Base-by-base conservation (phyloP, 2,888 invertebrate genomes). In the Coenonympha glycerion region DNA sequence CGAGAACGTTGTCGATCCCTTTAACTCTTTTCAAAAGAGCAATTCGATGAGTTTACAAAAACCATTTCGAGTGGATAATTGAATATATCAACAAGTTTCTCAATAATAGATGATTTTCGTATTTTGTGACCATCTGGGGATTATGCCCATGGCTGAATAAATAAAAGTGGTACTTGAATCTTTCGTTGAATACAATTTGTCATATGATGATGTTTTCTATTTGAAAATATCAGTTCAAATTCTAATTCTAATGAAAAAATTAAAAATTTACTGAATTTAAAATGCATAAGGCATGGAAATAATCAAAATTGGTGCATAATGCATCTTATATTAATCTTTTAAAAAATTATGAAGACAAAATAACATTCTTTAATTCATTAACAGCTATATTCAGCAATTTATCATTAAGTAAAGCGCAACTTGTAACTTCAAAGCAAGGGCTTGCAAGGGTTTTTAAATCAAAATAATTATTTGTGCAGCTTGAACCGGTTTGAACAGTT, bases 391-490 rank as follows among this genome's bases (percentile, higher is more conserved):
- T 13, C 37, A 37, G 21, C 21, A 37, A 15, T 22, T 24, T 15
- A 9, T 15, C 2, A 24, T 15, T 6, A 15, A 39, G 9, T 22
- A 24, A 24, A 15, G 39, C 39, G 15, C 39, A 24, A 39, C 39
- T 39, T 15, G 34, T 15, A 24, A 34, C 45, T n/a, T 34, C 30
- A 34, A 45, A 34, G 45, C n/a, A 34, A 34, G 24, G 45, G 33
- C 13, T n/a, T 3, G 33, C 22, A 42, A 34, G 45, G 45, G 24
- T 34, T 41, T 44, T 45, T 34, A 45, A 45, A 73, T 71, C 68
- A 69, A 67, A 57, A 69, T 69, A 65, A 72, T 73, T 67, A 69
- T 54, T 62, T 53, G 56, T 57, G 60, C 60, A 56, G 56, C 37
- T 55, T 50, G 52, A 51, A 53, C 51, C 48, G 53, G 55, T 57